phyloP scores from a whole-genome alignment of 1,140 invertebrate species.

The Drosophila persimilis region DNA sequence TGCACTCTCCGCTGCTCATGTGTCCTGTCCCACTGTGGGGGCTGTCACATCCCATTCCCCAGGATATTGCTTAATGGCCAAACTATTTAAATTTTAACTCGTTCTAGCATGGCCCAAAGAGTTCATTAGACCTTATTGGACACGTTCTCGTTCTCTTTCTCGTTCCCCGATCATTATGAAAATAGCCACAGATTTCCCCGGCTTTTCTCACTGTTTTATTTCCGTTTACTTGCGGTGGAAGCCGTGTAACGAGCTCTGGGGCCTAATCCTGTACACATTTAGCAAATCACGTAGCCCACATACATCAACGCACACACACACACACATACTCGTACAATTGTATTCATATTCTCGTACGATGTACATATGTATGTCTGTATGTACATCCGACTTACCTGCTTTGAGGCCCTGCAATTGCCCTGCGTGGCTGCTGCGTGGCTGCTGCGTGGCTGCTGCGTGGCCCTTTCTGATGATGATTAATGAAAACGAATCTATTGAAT shows the following conservation, averaged over 20 bases:
- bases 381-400: conserved; percentile 31
- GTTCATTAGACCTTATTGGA: conserved; percentile 38
- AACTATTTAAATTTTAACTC: conserved; percentile 75
- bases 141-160: no score
- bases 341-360: no score
- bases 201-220: conserved; percentile 29
- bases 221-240: conserved; percentile 33
- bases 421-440: neutral
- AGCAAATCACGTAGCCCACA: conserved; percentile 68
- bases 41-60: conserved; percentile 10
- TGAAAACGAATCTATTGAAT: conserved; percentile 62
- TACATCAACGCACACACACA: conserved; percentile 23
- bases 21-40: conserved; percentile 14
- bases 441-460: neutral
- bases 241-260: conserved; percentile 33
- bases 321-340: conserved; percentile 26
- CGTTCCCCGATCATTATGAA: conserved; percentile 22
- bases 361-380: neutral
- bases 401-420: conserved; percentile 52
- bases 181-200: conserved; percentile 3
- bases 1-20: conserved; percentile 26
- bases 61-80: conserved; percentile 70
- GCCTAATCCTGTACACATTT: conserved; percentile 58
- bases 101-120: conserved; percentile 27
- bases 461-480: conserved; percentile 60